Conservation (phyloP, 2,113 vertebrate species). For the Larimichthys polyactis region DNA sequence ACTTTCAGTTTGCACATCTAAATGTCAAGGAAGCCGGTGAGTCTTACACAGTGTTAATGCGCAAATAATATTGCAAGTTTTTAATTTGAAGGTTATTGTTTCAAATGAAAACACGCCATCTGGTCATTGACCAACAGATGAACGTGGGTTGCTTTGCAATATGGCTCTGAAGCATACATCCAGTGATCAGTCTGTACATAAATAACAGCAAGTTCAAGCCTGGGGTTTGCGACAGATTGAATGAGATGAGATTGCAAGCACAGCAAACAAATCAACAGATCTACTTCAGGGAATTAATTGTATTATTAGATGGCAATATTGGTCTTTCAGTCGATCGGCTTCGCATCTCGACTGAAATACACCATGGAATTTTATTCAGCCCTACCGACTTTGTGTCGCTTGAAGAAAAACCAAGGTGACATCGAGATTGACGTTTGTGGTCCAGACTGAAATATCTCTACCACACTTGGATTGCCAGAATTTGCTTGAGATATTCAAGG, state of each 20-base stretch:
- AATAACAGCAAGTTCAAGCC: not conserved
- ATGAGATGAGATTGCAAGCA: not conserved
- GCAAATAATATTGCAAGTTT: conserved; percentile 21
- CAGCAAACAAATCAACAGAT: not conserved
- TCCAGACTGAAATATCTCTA: not conserved
- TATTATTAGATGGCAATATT: not conserved
- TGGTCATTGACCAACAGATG: not conserved
- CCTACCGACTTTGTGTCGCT: not conserved
- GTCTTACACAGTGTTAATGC: conserved; percentile 22
- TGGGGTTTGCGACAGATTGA: not conserved
- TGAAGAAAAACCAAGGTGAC: too few relatives aligned
- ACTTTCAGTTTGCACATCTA: conserved; percentile 47
- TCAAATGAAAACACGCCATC: conserved; percentile 14
- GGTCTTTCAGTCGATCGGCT: not conserved
- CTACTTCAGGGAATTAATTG: not conserved
- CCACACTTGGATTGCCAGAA: too few relatives aligned
- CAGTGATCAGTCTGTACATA: not conserved
- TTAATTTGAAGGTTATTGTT: conserved; percentile 46
- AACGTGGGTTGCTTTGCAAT: not conserved
- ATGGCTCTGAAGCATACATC: conserved; percentile 3
- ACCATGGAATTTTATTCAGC: not conserved
- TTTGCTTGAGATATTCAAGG: too few relatives aligned
- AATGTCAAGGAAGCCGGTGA: conserved; percentile 55
- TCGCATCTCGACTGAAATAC: not conserved
- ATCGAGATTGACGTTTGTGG: not conserved